These are phyloP conservation scores for Sesamia nonagrioides DNA, from an alignment of 1,140 invertebrate genomes.

Conservation along the genomic window DNA sequence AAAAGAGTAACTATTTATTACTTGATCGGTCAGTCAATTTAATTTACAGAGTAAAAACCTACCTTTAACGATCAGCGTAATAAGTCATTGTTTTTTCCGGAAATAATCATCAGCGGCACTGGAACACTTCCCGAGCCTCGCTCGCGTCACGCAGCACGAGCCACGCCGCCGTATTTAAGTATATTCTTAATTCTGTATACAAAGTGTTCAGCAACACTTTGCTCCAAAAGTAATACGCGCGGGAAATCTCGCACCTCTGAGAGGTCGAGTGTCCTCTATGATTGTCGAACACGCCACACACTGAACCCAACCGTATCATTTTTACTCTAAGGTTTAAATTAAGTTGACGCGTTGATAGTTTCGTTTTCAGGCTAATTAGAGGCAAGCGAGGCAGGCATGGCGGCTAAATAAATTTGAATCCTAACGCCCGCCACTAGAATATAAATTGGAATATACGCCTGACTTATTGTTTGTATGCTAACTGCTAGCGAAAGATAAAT, in stretches of 20 bases:
- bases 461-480: constrained; percentile 62
- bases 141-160: too few relatives aligned
- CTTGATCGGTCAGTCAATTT: too few relatives aligned
- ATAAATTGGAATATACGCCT: constrained; percentile 46
- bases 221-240: constrained; percentile 67
- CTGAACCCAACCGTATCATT: constrained; percentile 59
- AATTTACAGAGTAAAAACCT: too few relatives aligned
- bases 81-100: too few relatives aligned
- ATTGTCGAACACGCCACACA: constrained; percentile 61
- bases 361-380: constrained; percentile 85
- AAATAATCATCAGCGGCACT: too few relatives aligned
- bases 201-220: constrained; percentile 59
- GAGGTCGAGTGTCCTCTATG: constrained; percentile 83
- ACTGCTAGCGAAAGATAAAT: constrained; percentile 62
- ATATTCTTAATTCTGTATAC: constrained; percentile 49
- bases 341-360: constrained; percentile 63
- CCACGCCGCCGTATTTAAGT: constrained; percentile 10
- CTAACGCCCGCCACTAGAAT: constrained; percentile 51
- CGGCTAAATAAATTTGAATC: constrained; percentile 63
- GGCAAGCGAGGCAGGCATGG: constrained; percentile 61
- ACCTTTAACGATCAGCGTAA: too few relatives aligned
- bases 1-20: too few relatives aligned
- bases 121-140: too few relatives aligned
- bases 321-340: constrained; percentile 64
- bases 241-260: constrained; percentile 69